Evolutionary conservation across 1,140 invertebrate genomes (phyloP).

Genomic region (Eriocheir sinensis): DNA sequence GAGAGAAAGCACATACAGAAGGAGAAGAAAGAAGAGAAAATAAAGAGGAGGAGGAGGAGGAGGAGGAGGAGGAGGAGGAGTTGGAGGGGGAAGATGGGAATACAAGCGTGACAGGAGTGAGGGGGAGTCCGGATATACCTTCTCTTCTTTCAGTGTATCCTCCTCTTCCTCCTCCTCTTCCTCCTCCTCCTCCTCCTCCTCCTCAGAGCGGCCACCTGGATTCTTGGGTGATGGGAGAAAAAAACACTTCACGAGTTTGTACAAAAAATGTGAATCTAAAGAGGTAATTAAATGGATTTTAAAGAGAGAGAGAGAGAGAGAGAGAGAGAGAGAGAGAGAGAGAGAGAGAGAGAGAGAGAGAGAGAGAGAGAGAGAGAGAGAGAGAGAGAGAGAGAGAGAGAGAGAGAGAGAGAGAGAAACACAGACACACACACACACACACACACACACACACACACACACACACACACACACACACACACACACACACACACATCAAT

Average conservation of each 20-base stretch:
- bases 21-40: too few species aligned
- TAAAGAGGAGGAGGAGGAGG: too few species aligned
- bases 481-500: too few species aligned
- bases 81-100: too few species aligned
- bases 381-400: constrained; percentile 22
- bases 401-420: constrained; percentile 13
- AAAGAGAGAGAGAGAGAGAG: too few species aligned
- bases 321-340: too few species aligned
- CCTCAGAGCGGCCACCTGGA: neutral
- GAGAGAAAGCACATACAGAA: too few species aligned
- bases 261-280: neutral
- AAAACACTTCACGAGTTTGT: neutral
- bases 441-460: too few species aligned
- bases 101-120: neutral
- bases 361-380: neutral
- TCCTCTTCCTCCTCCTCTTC: too few species aligned
- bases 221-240: neutral
- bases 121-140: neutral
- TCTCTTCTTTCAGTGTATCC: neutral
- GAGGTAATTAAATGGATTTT: too few species aligned
- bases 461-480: too few species aligned
- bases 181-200: neutral
- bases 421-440: neutral
- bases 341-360: neutral
- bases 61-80: too few species aligned